phyloP scores from a whole-genome alignment of 2,888 invertebrate genomes.

The Rotaria socialis region DNA sequence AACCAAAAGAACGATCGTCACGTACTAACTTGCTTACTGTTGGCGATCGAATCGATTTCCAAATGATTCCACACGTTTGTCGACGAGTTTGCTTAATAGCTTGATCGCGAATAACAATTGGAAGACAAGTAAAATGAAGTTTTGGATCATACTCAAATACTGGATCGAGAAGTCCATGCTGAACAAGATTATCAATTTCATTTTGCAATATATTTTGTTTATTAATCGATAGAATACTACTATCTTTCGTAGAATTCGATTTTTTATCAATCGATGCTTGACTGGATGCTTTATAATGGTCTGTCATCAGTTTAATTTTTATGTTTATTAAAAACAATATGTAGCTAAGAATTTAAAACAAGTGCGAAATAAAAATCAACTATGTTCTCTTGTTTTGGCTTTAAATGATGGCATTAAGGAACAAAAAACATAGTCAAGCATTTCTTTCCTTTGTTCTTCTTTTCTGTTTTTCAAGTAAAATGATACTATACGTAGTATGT shows the following conservation, averaged over 20 bases:
- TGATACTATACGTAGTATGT: background rate
- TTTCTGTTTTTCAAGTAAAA: background rate
- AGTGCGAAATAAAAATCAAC: too few species aligned
- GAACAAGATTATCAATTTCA: background rate
- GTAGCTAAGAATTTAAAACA: too few species aligned
- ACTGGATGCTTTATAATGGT: background rate
- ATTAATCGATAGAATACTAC: background rate
- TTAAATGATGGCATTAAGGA: too few species aligned
- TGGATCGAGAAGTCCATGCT: background rate
- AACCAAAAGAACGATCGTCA: background rate
- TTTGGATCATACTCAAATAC: constrained; percentile 14
- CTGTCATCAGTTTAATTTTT: background rate
- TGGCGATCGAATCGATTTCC: background rate
- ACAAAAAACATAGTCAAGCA: too few species aligned
- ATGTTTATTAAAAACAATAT: too few species aligned
- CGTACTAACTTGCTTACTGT: background rate
- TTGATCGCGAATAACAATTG: background rate
- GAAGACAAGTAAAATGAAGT: background rate
- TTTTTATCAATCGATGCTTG: background rate
- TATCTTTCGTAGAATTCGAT: background rate
- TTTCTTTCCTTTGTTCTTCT: background rate
- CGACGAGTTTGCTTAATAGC: background rate
- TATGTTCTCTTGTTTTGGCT: too few species aligned
- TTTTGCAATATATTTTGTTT: background rate
- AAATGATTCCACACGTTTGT: background rate